phyloP scores from a whole-genome alignment of 2,888 invertebrate genomes.

The Sisyra nigra region DNA sequence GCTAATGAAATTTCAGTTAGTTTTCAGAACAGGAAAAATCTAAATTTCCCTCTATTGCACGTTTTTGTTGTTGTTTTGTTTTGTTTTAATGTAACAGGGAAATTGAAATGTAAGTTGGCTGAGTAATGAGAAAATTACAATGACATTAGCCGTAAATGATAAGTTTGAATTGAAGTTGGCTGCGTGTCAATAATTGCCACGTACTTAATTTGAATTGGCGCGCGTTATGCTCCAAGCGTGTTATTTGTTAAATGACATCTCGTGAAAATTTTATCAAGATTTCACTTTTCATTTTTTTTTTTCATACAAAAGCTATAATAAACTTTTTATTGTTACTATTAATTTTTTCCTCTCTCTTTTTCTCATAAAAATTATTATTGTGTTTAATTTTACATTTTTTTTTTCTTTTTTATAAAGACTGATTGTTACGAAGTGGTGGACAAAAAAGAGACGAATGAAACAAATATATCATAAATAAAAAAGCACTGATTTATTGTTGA shows the following conservation, averaged over 20 bases:
- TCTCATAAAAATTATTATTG: too few species aligned
- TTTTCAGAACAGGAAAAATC: too few species aligned
- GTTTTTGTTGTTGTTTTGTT: too few species aligned
- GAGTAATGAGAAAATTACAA: too few species aligned
- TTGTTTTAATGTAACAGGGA: too few species aligned
- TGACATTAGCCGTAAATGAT: too few species aligned
- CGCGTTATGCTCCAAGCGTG: conserved; percentile 10
- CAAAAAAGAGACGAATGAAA: not conserved
- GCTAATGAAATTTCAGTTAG: too few species aligned
- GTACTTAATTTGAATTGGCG: not conserved
- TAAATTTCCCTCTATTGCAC: too few species aligned
- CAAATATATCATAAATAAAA: not conserved
- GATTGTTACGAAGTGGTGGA: not conserved
- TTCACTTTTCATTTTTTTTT: not conserved
- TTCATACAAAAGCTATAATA: not conserved
- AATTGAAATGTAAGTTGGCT: too few species aligned
- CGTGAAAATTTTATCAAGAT: conserved; percentile 1
- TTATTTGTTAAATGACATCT: conserved; percentile 4
- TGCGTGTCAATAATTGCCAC: too few species aligned
- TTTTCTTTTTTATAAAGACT: not conserved
- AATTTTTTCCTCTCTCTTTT: not conserved
- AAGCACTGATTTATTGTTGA: conserved; percentile 7
- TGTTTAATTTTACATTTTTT: too few species aligned
- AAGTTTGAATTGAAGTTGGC: too few species aligned
- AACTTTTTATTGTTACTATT: not conserved